phyloP scores from a whole-genome alignment of 2,113 vertebrate species.

The Mus pahari region DNA sequence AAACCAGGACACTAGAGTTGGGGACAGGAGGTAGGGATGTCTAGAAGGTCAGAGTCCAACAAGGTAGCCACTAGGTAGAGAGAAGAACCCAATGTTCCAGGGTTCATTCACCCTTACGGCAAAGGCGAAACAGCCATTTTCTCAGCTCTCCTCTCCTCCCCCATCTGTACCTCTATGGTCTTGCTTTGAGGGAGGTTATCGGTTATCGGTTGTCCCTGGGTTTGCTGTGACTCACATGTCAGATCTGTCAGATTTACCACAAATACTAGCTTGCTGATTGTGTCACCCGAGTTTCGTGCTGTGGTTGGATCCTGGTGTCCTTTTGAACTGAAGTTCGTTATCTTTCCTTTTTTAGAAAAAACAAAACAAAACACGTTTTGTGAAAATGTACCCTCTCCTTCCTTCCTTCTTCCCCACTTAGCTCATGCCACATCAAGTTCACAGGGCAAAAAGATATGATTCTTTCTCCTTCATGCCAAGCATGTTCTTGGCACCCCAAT shows the following conservation, averaged over 20 bases:
- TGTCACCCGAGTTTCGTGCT: conserved; percentile 14
- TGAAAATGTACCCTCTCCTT: neutral
- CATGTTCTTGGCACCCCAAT: conserved; percentile 30
- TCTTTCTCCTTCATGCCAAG: neutral
- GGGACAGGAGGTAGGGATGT: neutral
- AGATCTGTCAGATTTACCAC: neutral
- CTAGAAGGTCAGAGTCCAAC: neutral
- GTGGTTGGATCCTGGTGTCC: conserved; percentile 48
- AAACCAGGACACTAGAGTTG: neutral
- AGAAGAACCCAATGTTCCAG: no score
- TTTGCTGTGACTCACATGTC: conserved; percentile 24
- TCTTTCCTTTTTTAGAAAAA: neutral
- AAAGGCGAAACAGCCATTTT: accelerated
- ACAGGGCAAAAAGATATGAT: neutral
- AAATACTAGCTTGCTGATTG: neutral
- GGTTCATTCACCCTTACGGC: neutral
- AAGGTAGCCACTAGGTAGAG: neutral
- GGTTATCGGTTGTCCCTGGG: neutral
- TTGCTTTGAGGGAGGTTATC: neutral
- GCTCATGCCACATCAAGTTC: conserved; percentile 11
- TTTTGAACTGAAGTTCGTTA: conserved; percentile 54
- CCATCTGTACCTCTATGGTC: neutral
- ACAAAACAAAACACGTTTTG: neutral
- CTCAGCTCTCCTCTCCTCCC: neutral
- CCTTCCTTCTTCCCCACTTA: neutral